Percentiles rank a stretch among this genome's conserved stretches.
These are phyloP conservation scores for Falco peregrinus DNA, from an alignment of 2,797 vertebrate species.

Conservation along the genomic window DNA sequence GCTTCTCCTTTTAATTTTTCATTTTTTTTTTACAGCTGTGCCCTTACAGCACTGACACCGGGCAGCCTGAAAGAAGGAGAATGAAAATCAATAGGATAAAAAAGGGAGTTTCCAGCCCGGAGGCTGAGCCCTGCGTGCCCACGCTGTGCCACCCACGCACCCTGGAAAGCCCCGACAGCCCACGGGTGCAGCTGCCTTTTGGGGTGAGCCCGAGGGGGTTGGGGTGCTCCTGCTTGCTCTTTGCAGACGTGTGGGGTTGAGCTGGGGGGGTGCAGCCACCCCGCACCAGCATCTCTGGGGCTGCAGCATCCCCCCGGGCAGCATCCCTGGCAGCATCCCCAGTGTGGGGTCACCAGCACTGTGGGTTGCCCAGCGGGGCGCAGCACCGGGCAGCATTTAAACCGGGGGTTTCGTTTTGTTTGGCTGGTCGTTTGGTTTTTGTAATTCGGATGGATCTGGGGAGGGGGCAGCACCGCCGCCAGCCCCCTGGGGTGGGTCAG, in stretches of 20 bases:
- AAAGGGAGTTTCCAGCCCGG: neutral
- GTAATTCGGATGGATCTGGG: too few relatives aligned
- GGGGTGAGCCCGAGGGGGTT: too few relatives aligned
- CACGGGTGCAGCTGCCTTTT: neutral
- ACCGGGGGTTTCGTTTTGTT: too few relatives aligned
- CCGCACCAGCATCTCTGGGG: neutral
- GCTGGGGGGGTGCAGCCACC: neutral
- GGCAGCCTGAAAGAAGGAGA: neutral
- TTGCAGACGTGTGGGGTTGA: too few relatives aligned
- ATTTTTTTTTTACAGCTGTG: too few relatives aligned
- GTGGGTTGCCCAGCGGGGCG: too few relatives aligned
- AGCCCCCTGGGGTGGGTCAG: too few relatives aligned
- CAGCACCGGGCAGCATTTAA: too few relatives aligned
- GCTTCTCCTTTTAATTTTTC: neutral
- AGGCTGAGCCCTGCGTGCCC: rapidly evolving
- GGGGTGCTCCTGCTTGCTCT: neutral
- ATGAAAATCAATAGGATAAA: neutral
- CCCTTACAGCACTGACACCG: rapidly evolving
- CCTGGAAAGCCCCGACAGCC: rapidly evolving
- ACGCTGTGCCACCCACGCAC: rapidly evolving
- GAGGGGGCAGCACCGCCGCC: too few relatives aligned
- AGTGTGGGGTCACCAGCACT: too few relatives aligned
- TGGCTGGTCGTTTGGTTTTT: too few relatives aligned
- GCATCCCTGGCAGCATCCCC: too few relatives aligned
- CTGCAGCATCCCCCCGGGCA: neutral